A percentile compares a stretch with the other conserved stretches of the same genome.
Conservation (phyloP, 2,113 vertebrate species). For the Gobio gobio region DNA sequence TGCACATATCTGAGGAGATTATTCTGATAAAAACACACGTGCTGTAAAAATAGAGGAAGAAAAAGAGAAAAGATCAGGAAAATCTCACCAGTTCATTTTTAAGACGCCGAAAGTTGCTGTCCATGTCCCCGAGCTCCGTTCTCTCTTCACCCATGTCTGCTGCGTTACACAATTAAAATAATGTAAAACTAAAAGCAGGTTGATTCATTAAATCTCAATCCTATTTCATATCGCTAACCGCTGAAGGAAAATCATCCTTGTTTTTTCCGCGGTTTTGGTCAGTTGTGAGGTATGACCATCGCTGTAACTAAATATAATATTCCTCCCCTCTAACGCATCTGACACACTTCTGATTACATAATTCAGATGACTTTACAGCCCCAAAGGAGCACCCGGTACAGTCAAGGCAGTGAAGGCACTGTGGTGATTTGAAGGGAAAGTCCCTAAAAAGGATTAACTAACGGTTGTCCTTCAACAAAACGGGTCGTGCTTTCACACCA, state of each 20-base stretch:
- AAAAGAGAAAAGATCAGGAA: background rate
- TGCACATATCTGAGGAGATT: background rate
- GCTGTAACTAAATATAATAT: background rate
- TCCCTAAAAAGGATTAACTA: slow-evolving; percentile 47
- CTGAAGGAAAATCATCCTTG: background rate
- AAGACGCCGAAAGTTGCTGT: slow-evolving; percentile 54
- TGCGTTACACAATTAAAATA: background rate
- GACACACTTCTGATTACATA: background rate
- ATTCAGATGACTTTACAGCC: background rate
- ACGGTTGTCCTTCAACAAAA: slow-evolving; percentile 44
- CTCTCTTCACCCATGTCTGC: slow-evolving; percentile 7
- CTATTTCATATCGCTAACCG: background rate
- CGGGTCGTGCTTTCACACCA: slow-evolving; percentile 12
- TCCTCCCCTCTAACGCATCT: background rate
- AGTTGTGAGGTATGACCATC: background rate
- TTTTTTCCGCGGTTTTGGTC: background rate
- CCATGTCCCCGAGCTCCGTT: slow-evolving; percentile 42
- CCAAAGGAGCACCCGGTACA: background rate
- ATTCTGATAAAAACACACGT: background rate
- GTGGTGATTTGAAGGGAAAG: slow-evolving; percentile 39
- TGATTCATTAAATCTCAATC: background rate
- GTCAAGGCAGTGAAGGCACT: background rate
- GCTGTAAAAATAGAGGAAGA: background rate
- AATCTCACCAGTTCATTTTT: slow-evolving; percentile 61
- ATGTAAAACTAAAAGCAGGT: background rate